Evolutionary conservation across 2,888 invertebrate genomes (phyloP), one percentile per base, ranked within the genome.

Genomic region (Unio pictorum): DNA sequence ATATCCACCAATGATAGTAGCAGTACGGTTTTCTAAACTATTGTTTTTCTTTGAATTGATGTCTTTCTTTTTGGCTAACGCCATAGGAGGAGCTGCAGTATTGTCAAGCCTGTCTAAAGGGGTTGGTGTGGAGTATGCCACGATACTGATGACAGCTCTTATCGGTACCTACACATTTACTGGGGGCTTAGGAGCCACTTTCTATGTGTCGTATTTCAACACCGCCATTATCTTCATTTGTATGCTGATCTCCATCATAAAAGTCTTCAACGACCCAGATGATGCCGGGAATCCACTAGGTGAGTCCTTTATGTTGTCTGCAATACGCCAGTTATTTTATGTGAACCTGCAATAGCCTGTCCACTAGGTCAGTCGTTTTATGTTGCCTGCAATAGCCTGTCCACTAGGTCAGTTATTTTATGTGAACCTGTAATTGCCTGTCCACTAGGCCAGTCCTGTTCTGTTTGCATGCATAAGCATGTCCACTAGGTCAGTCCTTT

Each of bases 171-270:
- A 89, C 74, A 88, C 88, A 4, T 83, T 86, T 73, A 86, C 89
- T 34, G 89, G 89, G 0, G 89, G 89, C 0, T 81, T 89, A 7
- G 89, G 89, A 0, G 89, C 89, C 18, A 89, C 89, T 1, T 88
- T 90, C 78, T 90, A 90, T 77, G 90, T 90, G 45, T 89, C 89
- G 45, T 90, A 90, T 80, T 88, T 90, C 85, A 90, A 88, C 82
- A 89, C 89, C 6, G 83, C 83, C 64, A 78, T 88, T 68, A 88
- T 90, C 63, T 88, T 87, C 75, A 72, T 86, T 63, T 78, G 89
- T 57, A 86, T 89, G 80, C 65, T 89, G 58, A 81, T 86, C 61
- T 88, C 90, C 74, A 75, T 89, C n/a, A 70, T 81, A 66, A 81
- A 82, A 61, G 86, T 89, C n/a, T 90, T 86, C 74, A 79, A 85